Conservation (phyloP, 1,140 invertebrate species). For the Conopomorpha cramerella region DNA sequence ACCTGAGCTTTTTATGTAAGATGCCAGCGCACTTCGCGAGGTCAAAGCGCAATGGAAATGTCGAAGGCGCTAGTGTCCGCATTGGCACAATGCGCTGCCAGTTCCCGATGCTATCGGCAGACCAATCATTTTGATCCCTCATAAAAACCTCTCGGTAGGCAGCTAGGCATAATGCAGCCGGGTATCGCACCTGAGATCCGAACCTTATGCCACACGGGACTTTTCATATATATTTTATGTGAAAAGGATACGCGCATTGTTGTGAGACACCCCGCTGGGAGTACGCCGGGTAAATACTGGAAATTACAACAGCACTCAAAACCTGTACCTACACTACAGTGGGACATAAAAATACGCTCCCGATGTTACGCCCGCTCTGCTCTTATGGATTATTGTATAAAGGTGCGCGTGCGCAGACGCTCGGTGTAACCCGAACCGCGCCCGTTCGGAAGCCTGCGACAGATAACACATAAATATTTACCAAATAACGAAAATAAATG, state of each 20-base stretch:
- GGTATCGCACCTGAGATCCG: constrained; percentile 43
- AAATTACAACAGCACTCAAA: constrained; percentile 49
- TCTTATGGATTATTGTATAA: constrained; percentile 21
- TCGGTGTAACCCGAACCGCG: background rate
- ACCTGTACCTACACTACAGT: constrained; percentile 10
- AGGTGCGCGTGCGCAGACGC: constrained; percentile 6
- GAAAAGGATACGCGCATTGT: constrained; percentile 57
- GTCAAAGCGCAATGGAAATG: too few species aligned
- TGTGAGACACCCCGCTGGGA: constrained; percentile 38
- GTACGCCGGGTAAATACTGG: constrained; percentile 46
- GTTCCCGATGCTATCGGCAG: constrained; percentile 44
- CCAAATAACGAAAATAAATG: background rate
- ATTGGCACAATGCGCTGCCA: constrained; percentile 9
- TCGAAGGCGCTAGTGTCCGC: constrained; percentile 9
- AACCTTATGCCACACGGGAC: constrained; percentile 37
- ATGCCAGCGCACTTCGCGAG: constrained; percentile 10
- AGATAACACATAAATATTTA: too few species aligned
- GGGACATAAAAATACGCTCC: constrained; percentile 34
- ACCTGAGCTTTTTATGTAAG: constrained; percentile 14
- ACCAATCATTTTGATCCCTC: constrained; percentile 59
- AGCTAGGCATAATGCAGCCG: constrained; percentile 34
- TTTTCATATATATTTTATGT: constrained; percentile 59
- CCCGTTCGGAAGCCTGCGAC: background rate
- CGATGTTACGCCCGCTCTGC: constrained; percentile 52
- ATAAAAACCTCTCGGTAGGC: constrained; percentile 50